Base-by-base conservation (phyloP, 2,888 invertebrate genomes). In the Andrena haemorrhoa region DNA sequence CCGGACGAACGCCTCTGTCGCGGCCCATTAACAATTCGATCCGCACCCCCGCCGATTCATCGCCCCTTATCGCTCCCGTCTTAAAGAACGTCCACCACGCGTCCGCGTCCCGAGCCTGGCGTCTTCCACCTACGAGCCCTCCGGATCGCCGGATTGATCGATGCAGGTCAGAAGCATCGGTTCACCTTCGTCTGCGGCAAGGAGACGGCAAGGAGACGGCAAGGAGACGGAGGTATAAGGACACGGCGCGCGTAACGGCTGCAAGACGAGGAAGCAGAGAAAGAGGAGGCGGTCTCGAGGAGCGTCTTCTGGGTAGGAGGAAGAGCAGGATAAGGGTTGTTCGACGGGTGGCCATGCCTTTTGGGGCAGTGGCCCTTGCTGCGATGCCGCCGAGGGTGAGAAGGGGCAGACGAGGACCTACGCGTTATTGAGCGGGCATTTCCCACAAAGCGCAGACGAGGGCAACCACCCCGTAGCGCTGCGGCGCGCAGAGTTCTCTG, bases 361-460 rank as follows among this genome's bases (percentile, higher is more conserved):
- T 89, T 90, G 89, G 89, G 90, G 90, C 90, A 89, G 89, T 87
- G 89, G 90, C 89, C 89, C 89, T 88, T 89, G 86, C 86, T 78
- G 82, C 70, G 86, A 84, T 80, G 74, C 75, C 73, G 74, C 82
- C 75, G 84, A 85, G 88, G 87, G 88, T 79, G 87, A 87, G 85
- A 78, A 85, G 83, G 83, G 83, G 85, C 86, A 89, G 88, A 85
- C 88, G 86, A 87, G 92, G 89, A 88, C 88, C 90, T 91, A 92
- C 92, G 90, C 92, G 93, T 93, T 93, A 93, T 93, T 92, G 93
- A 93, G 93, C 93, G 93, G 92, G 91, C 90, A 93, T 92, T 93
- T 92, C 92, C 92, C 92, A 93, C 93, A 93, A 93, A 92, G 93
- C 93, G 92, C 93, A 93, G 93, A 93, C 93, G 93, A 93, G 93